Percentiles rank a stretch among this genome's conserved stretches.
Conservation (phyloP, 1,140 invertebrate species). For the Eumaeus atala region DNA sequence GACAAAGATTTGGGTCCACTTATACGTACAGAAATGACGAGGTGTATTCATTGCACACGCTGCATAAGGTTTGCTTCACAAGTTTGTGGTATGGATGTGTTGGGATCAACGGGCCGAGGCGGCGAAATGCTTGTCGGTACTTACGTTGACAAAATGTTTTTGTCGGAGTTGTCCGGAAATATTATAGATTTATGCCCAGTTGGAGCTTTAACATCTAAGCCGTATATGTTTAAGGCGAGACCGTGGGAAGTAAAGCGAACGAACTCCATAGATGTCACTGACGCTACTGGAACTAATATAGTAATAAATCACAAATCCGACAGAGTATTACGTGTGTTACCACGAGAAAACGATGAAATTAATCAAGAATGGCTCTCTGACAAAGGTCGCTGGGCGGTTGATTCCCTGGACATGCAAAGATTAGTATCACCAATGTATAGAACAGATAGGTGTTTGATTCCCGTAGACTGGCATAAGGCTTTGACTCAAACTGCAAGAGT, state of each 20-base stretch:
- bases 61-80: constrained; percentile 84
- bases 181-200: constrained; percentile 99
- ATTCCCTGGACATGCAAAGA: constrained; percentile 84
- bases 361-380: constrained; percentile 90
- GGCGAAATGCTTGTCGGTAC: constrained; percentile 89
- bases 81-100: constrained; percentile 85
- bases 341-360: constrained; percentile 82
- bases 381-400: constrained; percentile 84
- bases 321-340: constrained; percentile 83
- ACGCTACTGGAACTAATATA: constrained; percentile 86
- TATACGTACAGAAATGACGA: constrained; percentile 86
- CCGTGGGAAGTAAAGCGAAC: constrained; percentile 79
- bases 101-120: constrained; percentile 84
- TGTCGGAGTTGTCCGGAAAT: constrained; percentile 98
- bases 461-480: constrained; percentile 80
- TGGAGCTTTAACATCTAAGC: constrained; percentile 97
- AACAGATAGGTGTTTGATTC: constrained; percentile 65
- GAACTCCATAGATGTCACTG: constrained; percentile 84
- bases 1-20: constrained; percentile 87
- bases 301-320: constrained; percentile 80
- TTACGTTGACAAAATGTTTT: constrained; percentile 98
- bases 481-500: constrained; percentile 69
- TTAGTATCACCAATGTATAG: constrained; percentile 81
- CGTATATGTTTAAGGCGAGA: constrained; percentile 89
- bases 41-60: constrained; percentile 88